A percentile compares a stretch with the other conserved stretches of the same genome.
phyloP scores from a whole-genome alignment of 2,113 vertebrate species.

The Ardeotis arabs region DNA sequence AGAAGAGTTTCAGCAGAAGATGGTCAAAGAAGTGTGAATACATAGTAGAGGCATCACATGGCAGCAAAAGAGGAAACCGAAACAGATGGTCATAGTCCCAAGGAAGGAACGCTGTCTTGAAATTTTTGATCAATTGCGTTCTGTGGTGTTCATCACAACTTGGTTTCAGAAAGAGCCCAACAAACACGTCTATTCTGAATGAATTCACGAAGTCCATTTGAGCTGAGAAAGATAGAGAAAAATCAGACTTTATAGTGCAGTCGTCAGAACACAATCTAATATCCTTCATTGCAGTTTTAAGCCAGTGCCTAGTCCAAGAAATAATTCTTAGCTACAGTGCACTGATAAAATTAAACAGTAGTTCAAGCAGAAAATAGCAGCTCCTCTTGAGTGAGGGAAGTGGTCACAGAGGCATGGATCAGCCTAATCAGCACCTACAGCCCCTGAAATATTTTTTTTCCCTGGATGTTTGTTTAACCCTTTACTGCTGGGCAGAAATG shows the following conservation, averaged over 20 bases:
- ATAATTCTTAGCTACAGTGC: not conserved
- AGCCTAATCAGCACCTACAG: slow-evolving; percentile 3
- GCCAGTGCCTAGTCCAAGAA: not conserved
- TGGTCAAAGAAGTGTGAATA: not conserved
- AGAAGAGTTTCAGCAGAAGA: not conserved
- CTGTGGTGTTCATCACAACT: not conserved
- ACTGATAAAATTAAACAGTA: slow-evolving; percentile 36
- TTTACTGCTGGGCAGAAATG: not conserved
- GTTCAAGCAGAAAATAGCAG: slow-evolving; percentile 34
- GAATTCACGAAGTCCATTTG: not conserved
- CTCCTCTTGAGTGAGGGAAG: not conserved
- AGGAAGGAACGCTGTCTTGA: not conserved
- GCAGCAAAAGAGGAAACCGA: not conserved
- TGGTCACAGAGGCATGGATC: not conserved
- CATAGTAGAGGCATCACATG: not conserved
- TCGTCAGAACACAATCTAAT: not conserved
- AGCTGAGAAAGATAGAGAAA: not conserved
- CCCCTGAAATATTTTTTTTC: not conserved
- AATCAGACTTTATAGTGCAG: not conserved
- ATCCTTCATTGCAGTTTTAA: not conserved
- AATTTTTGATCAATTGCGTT: not conserved
- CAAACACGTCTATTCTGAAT: not conserved
- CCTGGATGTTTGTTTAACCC: not conserved
- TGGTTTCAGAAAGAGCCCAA: not conserved
- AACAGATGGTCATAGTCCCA: not conserved